A percentile compares a stretch with the other conserved stretches of the same genome.
Conservation (phyloP, 2,797 vertebrate species). For the Peromyscus melanophrys region DNA sequence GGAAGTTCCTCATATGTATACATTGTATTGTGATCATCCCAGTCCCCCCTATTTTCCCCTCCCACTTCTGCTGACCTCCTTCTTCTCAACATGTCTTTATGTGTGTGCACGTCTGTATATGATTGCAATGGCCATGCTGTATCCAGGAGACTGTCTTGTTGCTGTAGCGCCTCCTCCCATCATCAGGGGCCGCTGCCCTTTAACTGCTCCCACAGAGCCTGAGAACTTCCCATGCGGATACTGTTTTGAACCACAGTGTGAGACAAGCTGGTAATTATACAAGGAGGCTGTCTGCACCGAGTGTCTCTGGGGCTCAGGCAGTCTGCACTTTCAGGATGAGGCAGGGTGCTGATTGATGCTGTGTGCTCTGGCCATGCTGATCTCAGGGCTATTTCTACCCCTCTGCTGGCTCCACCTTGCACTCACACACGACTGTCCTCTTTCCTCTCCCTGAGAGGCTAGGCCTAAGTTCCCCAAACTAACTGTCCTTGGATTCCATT, state of each 20-base stretch:
- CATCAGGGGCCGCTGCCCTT: not conserved
- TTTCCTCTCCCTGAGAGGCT: not conserved
- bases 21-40: not conserved
- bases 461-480: not conserved
- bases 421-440: not conserved
- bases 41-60: not conserved
- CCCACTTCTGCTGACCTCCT: not conserved
- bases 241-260: not conserved
- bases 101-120: not conserved
- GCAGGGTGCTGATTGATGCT: not conserved
- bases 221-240: not conserved
- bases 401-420: not conserved
- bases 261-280: not conserved
- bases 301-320: not conserved
- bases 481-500: not conserved
- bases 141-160: not conserved
- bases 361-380: too few relatives aligned
- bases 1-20: not conserved
- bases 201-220: not conserved
- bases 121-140: not conserved
- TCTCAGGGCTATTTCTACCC: not conserved
- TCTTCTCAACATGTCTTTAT: not conserved
- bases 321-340: not conserved
- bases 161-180: not conserved
- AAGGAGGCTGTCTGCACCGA: not conserved